Evolutionary conservation across 2,888 invertebrate species (phyloP).

Genomic region (Chymomyza procnemis): DNA sequence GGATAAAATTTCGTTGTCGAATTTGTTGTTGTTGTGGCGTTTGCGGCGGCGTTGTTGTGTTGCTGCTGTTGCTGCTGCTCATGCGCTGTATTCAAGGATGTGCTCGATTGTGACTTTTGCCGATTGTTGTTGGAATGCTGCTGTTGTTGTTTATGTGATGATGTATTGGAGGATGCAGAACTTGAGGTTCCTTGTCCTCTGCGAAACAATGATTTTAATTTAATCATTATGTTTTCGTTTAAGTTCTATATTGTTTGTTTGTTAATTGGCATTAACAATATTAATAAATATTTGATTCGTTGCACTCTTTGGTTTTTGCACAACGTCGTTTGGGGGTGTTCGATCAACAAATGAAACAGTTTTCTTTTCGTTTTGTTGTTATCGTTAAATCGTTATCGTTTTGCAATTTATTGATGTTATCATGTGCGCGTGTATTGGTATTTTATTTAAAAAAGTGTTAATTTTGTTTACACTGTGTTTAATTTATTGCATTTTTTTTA

Average conservation of each 20-base stretch:
- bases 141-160: slow-evolving; percentile 58
- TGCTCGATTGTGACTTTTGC: slow-evolving; percentile 74
- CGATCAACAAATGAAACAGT: neutral
- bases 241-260: neutral
- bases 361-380: slow-evolving; percentile 15
- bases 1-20: slow-evolving; percentile 68
- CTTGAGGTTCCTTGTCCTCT: slow-evolving; percentile 85
- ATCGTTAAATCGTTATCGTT: neutral
- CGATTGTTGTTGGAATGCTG: slow-evolving; percentile 68
- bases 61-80: slow-evolving; percentile 53
- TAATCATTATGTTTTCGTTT: slow-evolving; percentile 85
- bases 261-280: neutral
- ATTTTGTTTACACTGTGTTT: neutral
- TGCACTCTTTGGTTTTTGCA: neutral
- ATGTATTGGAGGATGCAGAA: slow-evolving; percentile 69
- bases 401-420: neutral
- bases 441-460: neutral
- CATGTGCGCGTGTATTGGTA: neutral
- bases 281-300: neutral
- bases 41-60: slow-evolving; percentile 23
- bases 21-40: slow-evolving; percentile 22
- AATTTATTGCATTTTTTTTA: slow-evolving; percentile 27
- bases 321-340: neutral
- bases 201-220: slow-evolving; percentile 94
- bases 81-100: slow-evolving; percentile 70